A percentile compares a stretch with the other conserved stretches of the same genome.
phyloP scores from a whole-genome alignment of 2,888 invertebrate species.

The Cheiracanthium punctorium region DNA sequence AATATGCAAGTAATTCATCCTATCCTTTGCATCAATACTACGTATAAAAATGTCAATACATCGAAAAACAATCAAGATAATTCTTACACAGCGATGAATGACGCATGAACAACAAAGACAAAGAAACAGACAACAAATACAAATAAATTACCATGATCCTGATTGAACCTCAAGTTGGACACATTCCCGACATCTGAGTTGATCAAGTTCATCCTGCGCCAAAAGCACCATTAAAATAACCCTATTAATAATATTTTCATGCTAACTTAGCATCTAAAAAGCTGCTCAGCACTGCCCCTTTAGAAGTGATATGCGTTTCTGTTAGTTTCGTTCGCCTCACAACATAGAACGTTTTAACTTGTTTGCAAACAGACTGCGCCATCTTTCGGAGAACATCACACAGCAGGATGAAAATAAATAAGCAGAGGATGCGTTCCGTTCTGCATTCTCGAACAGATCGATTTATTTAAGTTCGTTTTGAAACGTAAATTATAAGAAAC shows the following conservation, averaged over 20 bases:
- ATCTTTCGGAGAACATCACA: not conserved
- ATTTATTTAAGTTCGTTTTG: too few relatives aligned
- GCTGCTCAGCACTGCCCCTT: not conserved
- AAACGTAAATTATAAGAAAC: too few relatives aligned
- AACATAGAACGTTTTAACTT: slow-evolving; percentile 21
- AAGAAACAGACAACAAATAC: slow-evolving; percentile 15
- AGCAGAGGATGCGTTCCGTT: too few relatives aligned
- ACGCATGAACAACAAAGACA: slow-evolving; percentile 19
- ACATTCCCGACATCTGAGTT: slow-evolving; percentile 19
- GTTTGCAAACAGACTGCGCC: slow-evolving; percentile 39
- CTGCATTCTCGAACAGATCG: too few relatives aligned
- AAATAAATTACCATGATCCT: slow-evolving; percentile 56
- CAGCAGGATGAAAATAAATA: too few relatives aligned
- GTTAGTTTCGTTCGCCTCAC: not conserved
- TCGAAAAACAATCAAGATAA: too few relatives aligned
- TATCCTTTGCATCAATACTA: not conserved
- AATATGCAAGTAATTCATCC: too few relatives aligned
- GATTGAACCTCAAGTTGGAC: slow-evolving; percentile 56
- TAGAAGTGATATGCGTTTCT: not conserved
- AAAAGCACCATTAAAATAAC: not conserved
- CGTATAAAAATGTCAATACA: not conserved
- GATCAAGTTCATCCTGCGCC: slow-evolving; percentile 22
- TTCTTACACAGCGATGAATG: not conserved
- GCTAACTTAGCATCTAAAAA: too few relatives aligned
- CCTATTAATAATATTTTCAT: too few relatives aligned